Evolutionary conservation across 1,140 invertebrate species (phyloP).

Genomic region (Melipona quadrifasciata): DNA sequence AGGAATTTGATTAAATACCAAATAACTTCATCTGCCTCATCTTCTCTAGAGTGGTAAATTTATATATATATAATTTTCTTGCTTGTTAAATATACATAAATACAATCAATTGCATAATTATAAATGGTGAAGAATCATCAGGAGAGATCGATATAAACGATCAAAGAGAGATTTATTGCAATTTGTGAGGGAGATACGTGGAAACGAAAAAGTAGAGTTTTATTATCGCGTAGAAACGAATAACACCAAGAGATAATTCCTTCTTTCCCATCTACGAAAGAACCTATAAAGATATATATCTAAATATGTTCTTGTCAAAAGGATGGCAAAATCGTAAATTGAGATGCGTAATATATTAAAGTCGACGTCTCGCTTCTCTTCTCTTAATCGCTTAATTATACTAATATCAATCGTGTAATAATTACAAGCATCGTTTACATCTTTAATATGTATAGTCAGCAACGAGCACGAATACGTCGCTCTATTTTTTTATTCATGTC

Average conservation of each 20-base stretch:
- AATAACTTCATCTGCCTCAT: conserved; percentile 46
- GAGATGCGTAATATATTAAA: conserved; percentile 79
- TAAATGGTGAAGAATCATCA: conserved; percentile 64
- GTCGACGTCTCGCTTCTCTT: conserved; percentile 73
- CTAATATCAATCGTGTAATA: conserved; percentile 81
- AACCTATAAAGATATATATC: conserved; percentile 71
- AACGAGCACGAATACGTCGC: conserved; percentile 72
- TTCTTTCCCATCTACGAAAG: conserved; percentile 49
- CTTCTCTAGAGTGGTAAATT: conserved; percentile 58
- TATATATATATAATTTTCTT: conserved; percentile 73
- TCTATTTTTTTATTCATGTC: conserved; percentile 31
- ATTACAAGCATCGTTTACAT: conserved; percentile 81
- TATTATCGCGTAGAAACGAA: conserved; percentile 16
- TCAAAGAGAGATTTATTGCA: conserved; percentile 38
- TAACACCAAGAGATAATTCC: conserved; percentile 45
- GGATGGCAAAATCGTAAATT: conserved; percentile 77
- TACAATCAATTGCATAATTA: conserved; percentile 74
- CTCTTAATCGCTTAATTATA: conserved; percentile 79
- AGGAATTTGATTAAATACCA: conserved; percentile 12
- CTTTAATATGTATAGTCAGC: conserved; percentile 76
- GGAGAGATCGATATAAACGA: conserved; percentile 50
- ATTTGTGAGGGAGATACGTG: conserved; percentile 18
- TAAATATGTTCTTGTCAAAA: conserved; percentile 59
- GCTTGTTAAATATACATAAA: conserved; percentile 74
- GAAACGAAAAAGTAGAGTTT: conserved; percentile 24